Evolutionary conservation across 2,113 vertebrate species (phyloP), one percentile per base, ranked within the genome.

Genomic region (Gymnorhina tibicen): DNA sequence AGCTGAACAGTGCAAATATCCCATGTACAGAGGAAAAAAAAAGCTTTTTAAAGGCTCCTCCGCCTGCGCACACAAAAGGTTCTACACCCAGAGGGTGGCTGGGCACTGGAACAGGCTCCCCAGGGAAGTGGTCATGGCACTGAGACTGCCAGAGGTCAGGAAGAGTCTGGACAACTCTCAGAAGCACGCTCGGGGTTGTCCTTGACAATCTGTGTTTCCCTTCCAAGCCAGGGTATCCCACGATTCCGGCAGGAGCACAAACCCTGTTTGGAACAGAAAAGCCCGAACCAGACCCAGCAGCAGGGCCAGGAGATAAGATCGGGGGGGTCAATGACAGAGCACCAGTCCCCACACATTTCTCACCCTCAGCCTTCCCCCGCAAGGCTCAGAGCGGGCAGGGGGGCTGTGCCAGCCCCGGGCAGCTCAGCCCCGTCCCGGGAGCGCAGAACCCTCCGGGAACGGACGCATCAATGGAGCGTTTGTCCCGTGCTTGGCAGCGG

Each of bases 401-500:
- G 41, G 30, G 18, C 9, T 26, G 95, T 78, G 89, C 84, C 89
- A 68, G 15, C 77, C 95, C 68, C 24, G 19, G 9, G 74, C 64
- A 39, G 94, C 95, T 53, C 93, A 80, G 90, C 81, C 41, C 90
- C 19, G 1, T 47, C 63, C 86, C 68, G 15, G 85, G 46, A 85
- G 70, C 75, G 3, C 28, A 20, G 50, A 3, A 23, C 80, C 78
- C 63, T 55, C 53, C 55, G 8, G 9, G 64, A 23, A 42, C 3
- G 39, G 32, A 2, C 42, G 0, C 17, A 39, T 96, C 91, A 95
- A 96, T 88, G 95, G 53, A 46, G 82, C 81, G 35, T 94, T 96
- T 96, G 95, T 96, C 33, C 87, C 85, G 59, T 39, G 93, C 94
- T 87, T 93, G 96, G 94, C 95, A 95, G 42, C 68, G 9, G 87